Conservation (phyloP, 2,888 invertebrate species). For the Dolichopus griseipennis region DNA sequence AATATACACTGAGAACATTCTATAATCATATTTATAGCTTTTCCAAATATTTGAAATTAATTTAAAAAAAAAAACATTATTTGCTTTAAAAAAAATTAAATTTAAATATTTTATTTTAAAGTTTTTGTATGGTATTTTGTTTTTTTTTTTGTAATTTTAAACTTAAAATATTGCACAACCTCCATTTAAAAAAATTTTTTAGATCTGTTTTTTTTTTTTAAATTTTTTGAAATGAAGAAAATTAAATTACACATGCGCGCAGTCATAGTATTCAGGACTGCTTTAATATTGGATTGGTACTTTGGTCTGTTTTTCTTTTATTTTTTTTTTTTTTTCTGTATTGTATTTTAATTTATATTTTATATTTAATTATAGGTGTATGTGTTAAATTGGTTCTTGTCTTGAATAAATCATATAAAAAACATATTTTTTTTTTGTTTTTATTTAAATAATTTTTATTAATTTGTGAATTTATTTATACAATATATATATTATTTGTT, state of each 20-base stretch:
- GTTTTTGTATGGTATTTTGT: too few relatives aligned
- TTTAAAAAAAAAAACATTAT: too few relatives aligned
- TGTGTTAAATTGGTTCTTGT: too few relatives aligned
- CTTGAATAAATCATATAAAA: background rate
- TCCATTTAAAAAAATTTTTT: background rate
- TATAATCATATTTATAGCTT: background rate
- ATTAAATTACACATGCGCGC: slow-evolving; percentile 46
- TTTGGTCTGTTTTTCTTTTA: background rate
- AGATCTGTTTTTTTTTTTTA: too few relatives aligned
- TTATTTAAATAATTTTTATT: background rate
- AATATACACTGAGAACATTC: background rate
- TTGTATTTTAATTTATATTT: background rate
- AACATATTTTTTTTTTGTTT: slow-evolving; percentile 4
- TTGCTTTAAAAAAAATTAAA: too few relatives aligned
- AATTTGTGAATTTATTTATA: too few relatives aligned
- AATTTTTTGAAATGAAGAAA: background rate
- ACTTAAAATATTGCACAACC: background rate
- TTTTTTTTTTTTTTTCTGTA: background rate
- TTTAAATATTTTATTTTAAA: too few relatives aligned
- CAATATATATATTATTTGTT: too few relatives aligned
- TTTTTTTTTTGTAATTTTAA: background rate
- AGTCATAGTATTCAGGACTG: slow-evolving; percentile 54
- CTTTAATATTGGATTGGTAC: slow-evolving; percentile 21
- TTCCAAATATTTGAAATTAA: background rate
- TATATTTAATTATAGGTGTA: too few relatives aligned